Base-by-base conservation (phyloP, 2,888 invertebrate genomes). In the Erannis defoliaria region DNA sequence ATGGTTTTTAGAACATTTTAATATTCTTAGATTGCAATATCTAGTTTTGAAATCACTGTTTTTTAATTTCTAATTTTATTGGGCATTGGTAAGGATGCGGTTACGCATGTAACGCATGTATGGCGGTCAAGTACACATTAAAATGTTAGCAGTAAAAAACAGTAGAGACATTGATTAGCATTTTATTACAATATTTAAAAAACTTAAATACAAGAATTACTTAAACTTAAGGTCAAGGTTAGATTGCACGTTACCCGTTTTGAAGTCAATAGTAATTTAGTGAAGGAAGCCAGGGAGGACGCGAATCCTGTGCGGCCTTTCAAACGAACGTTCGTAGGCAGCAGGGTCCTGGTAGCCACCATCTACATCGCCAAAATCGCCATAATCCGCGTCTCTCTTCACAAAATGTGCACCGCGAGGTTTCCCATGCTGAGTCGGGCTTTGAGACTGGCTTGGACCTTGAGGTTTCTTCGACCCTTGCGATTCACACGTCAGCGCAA, bases 251-350 rank as follows among this genome's bases (percentile, higher is more conserved):
- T 51, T 64, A 55, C 64, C 53, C 71, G 55, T 57, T n/a, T 37
- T 5, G 5, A 35, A 21, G n/a, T 38, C 40, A 23, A 45, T 18
- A 49, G 35, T 37, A 0, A 6, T 37, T 62, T 71, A 89, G 67
- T 89, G 89, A 2, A 88, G 81, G 50, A 73, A 90, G 5, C 84
- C 89, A 51, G 88, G 89, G 58, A 88, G 42, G 9, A 85, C 78
- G 0, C 88, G 82, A 19, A 90, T 88, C 60, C 85, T 85, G 71
- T 80, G 88, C 0, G 86, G 85, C 29, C 80, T 78, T 0, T 81
- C 80, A 46, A 81, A 85, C 0, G 80, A 72, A 26, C 78, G 82
- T 31, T 83, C 81, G 23, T 78, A 81, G 0, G 70, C 71, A 0
- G 73, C 73, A 4, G 64, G 31, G 33, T 66, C 68, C n/a, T 73